A percentile compares a stretch with the other conserved stretches of the same genome.
Conservation (phyloP, 2,113 vertebrate species). For the Centropristis striata region DNA sequence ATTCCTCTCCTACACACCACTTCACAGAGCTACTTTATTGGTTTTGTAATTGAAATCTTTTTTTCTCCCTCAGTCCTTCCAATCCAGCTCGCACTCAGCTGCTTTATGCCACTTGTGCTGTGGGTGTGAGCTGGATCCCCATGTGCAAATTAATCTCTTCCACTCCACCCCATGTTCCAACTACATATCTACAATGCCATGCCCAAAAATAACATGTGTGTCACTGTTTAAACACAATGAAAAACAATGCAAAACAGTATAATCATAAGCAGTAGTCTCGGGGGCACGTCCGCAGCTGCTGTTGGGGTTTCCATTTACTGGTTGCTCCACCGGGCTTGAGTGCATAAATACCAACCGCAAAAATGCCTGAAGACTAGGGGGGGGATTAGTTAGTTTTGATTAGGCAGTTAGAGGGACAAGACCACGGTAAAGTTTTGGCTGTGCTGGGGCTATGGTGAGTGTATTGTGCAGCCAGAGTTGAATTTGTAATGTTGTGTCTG, state of each 20-base stretch:
- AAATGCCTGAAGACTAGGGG: too few relatives aligned
- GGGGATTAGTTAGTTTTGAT: too few relatives aligned
- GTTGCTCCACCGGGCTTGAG: too few relatives aligned
- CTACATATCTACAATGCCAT: not conserved
- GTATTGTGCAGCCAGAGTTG: too few relatives aligned
- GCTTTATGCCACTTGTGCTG: slow-evolving; percentile 10
- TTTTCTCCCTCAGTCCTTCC: slow-evolving; percentile 30
- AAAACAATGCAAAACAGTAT: not conserved
- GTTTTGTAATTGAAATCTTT: slow-evolving; percentile 67
- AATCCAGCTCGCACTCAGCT: slow-evolving; percentile 30
- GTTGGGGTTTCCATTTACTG: too few relatives aligned
- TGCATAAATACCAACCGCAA: too few relatives aligned
- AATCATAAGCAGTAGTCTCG: too few relatives aligned
- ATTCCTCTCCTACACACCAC: slow-evolving; percentile 57
- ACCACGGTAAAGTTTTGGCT: too few relatives aligned
- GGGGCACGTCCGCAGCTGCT: too few relatives aligned
- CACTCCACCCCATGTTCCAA: not conserved
- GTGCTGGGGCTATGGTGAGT: too few relatives aligned
- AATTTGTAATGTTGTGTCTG: too few relatives aligned
- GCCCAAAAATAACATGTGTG: not conserved
- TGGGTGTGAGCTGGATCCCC: slow-evolving; percentile 2
- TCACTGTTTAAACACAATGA: not conserved
- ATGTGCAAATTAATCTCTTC: slow-evolving; percentile 23
- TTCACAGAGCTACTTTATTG: slow-evolving; percentile 62
- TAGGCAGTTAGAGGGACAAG: too few relatives aligned